Conservation (phyloP, 2,888 invertebrate genomes). For the Parasteatoda lunata region DNA sequence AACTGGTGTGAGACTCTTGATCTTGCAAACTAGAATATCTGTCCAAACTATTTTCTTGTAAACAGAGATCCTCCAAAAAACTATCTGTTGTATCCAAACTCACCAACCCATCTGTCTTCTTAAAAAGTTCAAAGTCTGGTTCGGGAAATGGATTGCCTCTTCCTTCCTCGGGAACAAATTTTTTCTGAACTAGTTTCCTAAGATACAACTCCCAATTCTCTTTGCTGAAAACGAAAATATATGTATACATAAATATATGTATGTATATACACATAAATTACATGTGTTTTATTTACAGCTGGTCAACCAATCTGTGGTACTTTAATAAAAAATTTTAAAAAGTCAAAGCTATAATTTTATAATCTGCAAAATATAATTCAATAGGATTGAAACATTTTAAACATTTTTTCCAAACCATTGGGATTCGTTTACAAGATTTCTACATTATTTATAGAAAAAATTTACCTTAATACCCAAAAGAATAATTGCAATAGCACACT, state of each 20-base stretch:
- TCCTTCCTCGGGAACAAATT: conserved; percentile 72
- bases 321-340: too few relatives aligned
- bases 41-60: neutral
- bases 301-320: too few relatives aligned
- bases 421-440: too few relatives aligned
- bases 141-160: conserved; percentile 83
- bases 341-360: too few relatives aligned
- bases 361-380: too few relatives aligned
- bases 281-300: too few relatives aligned
- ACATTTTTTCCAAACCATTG: too few relatives aligned
- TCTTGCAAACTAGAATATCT: neutral
- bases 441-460: too few relatives aligned
- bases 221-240: conserved; percentile 65
- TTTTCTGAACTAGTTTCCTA: conserved; percentile 72
- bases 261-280: too few relatives aligned
- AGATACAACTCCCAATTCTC: conserved; percentile 73
- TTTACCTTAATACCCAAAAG: too few relatives aligned
- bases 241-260: neutral
- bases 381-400: too few relatives aligned
- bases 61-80: neutral
- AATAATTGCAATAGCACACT: too few relatives aligned
- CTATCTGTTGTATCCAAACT: neutral
- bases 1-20: conserved; percentile 76
- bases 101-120: neutral
- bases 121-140: neutral